Evolutionary conservation across 2,113 vertebrate genomes (phyloP).

Genomic region (Ploceus nigricollis): DNA sequence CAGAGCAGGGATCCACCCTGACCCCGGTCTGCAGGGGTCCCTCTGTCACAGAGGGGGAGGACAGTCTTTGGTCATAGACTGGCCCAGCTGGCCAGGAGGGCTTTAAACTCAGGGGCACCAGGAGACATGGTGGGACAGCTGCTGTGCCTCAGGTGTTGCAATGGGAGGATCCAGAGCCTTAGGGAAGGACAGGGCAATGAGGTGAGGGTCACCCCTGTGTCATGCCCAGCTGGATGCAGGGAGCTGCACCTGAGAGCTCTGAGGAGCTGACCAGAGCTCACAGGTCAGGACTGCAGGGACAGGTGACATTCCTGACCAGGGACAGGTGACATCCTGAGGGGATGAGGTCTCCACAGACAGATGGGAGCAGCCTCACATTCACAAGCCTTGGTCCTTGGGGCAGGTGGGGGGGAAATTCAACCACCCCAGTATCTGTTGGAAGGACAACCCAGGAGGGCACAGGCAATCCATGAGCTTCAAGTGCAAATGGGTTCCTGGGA

Average conservation of each 20-base stretch:
- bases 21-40: background rate
- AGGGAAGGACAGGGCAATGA: background rate
- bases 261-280: background rate
- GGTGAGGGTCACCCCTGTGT: background rate
- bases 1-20: background rate
- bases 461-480: background rate
- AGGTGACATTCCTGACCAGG: background rate
- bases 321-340: background rate
- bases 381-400: background rate
- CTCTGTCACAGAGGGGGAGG: background rate
- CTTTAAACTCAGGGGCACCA: background rate
- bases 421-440: background rate
- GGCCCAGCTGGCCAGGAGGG: background rate
- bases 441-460: no score
- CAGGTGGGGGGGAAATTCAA: background rate
- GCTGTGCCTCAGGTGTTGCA: background rate
- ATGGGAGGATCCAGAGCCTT: background rate
- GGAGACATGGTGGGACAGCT: background rate
- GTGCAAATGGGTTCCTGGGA: background rate
- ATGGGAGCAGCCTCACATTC: background rate
- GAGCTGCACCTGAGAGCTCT: background rate
- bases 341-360: background rate
- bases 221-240: background rate
- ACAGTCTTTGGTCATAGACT: background rate
- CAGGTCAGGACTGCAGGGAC: background rate